Base-by-base conservation (phyloP, 2,888 invertebrate species). In the Hydropsyche betteni region DNA sequence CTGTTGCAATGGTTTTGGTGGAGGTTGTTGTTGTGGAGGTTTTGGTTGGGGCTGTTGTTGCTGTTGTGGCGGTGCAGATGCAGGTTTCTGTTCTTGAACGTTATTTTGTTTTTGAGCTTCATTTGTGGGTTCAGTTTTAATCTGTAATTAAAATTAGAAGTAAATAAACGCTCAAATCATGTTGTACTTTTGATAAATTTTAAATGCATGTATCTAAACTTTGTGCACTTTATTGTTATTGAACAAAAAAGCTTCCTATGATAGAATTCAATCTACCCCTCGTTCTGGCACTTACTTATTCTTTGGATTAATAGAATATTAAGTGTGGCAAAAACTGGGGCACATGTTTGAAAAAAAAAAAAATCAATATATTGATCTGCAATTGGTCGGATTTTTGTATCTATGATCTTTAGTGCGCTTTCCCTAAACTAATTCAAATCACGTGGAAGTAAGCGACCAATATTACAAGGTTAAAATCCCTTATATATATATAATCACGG, bases 1-100 rank as follows among this genome's bases (percentile, higher is more conserved):
- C 70, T 81, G 81, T 12, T 75, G 76, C 36, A 79, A 81, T 72
- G 80, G 80, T 38, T 81, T 80, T 44, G 80, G 79, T 71, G 79
- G 24, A 24, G 24, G 80, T 50, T 69, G 69, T 33, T 50, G 50
- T 69, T 73, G 34, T 51, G 51, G 53, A 79, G 80, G 52, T 77
- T 76, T 61, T 79, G 80, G 72, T 78, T 80, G 38, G 69, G n/a
- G 55, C 34, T 64, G 64, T 3, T 34, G 68, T 34, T 44, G 69
- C 69, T 36, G 50, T 4, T 50, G 69, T 8, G 38, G 34, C 3
- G 68, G 14, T 14, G 34, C 68, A 14, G 68, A 33, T 7, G 68
- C 38, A 34, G 68, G 50, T 34, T 68, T 14, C 16, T 34, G 68
- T 14, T 68, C 68, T 16, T 68, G 68, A 34, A n/a, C 38, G 16